phyloP scores from a whole-genome alignment of 2,888 invertebrate species.

The Limnephilus auricula region DNA sequence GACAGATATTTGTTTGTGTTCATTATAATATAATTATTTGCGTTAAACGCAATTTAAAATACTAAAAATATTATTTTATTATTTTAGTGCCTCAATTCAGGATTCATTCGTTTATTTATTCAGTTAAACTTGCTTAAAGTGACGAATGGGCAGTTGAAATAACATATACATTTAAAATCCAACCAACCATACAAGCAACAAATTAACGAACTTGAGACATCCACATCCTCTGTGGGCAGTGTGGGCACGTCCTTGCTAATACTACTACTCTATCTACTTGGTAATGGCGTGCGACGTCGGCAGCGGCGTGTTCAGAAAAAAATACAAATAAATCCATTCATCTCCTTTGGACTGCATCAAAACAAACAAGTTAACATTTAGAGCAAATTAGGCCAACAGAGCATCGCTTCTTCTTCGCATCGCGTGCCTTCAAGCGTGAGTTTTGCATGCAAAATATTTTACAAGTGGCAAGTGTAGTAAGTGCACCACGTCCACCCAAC shows the following conservation, averaged over 20 bases:
- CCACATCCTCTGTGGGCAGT: not conserved
- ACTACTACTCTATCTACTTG: not conserved
- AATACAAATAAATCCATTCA: not conserved
- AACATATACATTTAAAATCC: not conserved
- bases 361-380: not conserved
- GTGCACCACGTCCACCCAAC: not conserved
- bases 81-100: not conserved
- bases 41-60: no score
- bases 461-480: not conserved
- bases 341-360: constrained; percentile 2
- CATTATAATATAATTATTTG: no score
- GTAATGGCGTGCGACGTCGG: not conserved
- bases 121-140: not conserved
- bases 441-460: not conserved
- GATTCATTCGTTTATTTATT: not conserved
- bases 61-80: no score
- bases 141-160: not conserved
- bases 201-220: not conserved
- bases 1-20: no score
- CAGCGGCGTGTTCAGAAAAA: not conserved
- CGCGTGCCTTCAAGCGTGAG: not conserved
- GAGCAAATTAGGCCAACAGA: not conserved
- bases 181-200: not conserved
- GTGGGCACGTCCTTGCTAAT: not conserved
- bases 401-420: not conserved